Evolutionary conservation across 2,797 vertebrate species (phyloP), one percentile per base, ranked within the genome.

Genomic region (Danio tinwini): DNA sequence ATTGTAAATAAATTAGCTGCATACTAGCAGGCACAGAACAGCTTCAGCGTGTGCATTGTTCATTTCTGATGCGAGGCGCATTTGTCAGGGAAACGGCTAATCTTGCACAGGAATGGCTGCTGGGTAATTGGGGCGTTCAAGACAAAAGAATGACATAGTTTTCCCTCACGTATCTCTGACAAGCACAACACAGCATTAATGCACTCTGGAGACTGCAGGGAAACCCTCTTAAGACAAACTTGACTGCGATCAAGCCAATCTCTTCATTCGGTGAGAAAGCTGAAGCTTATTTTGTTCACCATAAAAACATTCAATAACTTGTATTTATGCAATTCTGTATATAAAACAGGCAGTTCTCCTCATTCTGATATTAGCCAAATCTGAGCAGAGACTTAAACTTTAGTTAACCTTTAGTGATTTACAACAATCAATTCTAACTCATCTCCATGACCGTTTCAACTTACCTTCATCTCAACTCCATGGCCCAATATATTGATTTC

Each of bases 11-110:
- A 85, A 85, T 84, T 63, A 86, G 55, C 37, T 58, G 50, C 21
- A 76, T 9, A 70, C 3, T 14, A 50, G 61, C 59, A 76, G 44
- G 16, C 1, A 13, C 52, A 73, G 17, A 75, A 75, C 83, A 72
- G 49, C 72, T 47, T 37, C 14, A 53, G 69, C 11, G 42, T 8
- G 13, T 29, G 39, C 74, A 80, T 78, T 82, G 74, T 79, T 80
- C 45, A 52, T 37, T 45, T 29, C 59, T 78, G 55, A 56, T 74
- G 78, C 16, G 53, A 82, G 63, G 71, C 75, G 61, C 63, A 73
- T 83, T 81, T 81, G 78, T 82, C 65, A 50, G 76, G 72, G 72
- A 84, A 87, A 81, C 76, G 76, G 86, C 53, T 75, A 75, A 85
- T 85, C 75, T 77, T 74, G 49, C 16, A 64, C n/a, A 70, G 70